Evolutionary conservation across 2,113 vertebrate genomes (phyloP).

Genomic region (Prolemur simus): DNA sequence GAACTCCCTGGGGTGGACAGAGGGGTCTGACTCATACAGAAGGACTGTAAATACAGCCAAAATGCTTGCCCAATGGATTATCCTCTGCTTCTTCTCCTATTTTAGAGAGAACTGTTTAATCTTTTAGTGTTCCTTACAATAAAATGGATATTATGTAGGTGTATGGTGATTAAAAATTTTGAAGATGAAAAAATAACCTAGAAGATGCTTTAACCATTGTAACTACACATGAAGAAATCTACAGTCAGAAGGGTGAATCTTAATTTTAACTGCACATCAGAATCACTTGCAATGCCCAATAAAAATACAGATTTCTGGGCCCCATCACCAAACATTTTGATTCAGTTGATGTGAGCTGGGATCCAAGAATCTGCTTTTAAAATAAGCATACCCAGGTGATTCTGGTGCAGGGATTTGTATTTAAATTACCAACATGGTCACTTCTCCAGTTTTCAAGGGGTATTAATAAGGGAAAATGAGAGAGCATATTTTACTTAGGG

Average conservation of each 20-base stretch:
- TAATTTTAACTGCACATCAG: background rate
- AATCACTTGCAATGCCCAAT: background rate
- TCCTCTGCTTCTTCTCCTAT: background rate
- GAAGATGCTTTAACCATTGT: background rate
- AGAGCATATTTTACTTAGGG: background rate
- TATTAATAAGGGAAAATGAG: background rate
- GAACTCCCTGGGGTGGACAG: no score
- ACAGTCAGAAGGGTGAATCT: background rate
- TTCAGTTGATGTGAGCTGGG: background rate
- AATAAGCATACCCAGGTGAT: background rate
- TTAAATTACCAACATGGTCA: background rate
- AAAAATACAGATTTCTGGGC: background rate
- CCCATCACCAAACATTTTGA: background rate
- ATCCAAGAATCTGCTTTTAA: background rate
- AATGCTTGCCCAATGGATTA: background rate
- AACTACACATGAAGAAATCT: background rate
- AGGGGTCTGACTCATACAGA: background rate
- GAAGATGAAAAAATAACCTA: slow-evolving; percentile 10
- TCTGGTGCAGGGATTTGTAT: background rate
- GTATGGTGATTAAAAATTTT: background rate
- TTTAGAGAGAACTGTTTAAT: background rate
- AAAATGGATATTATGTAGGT: background rate
- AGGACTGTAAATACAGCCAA: background rate
- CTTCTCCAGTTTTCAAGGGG: background rate
- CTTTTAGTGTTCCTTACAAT: background rate